These are phyloP conservation scores for Camponotus vicinus DNA, from an alignment of 1,140 invertebrate genomes.

Conservation along the genomic window DNA sequence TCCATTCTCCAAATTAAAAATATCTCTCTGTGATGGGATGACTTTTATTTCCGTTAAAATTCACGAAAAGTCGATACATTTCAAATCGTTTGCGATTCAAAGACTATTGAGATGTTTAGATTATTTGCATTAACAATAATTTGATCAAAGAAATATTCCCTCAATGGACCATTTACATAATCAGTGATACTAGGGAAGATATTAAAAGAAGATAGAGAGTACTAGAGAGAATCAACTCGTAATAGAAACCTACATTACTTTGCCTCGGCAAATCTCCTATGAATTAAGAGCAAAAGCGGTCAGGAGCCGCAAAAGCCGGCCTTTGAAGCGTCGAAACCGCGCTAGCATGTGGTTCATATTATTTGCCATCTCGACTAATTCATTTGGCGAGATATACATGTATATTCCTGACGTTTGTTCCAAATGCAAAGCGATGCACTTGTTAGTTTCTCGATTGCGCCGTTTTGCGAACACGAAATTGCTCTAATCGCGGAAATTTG, in stretches of 20 bases:
- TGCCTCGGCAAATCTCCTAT: slow-evolving; percentile 62
- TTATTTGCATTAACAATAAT: neutral
- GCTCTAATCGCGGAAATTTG: slow-evolving; percentile 23
- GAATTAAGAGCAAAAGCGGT: slow-evolving; percentile 66
- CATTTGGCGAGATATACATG: slow-evolving; percentile 31
- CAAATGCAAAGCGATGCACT: slow-evolving; percentile 5
- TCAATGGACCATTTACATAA: neutral
- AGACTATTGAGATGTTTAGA: neutral
- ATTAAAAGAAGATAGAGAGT: neutral
- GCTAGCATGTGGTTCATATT: slow-evolving; percentile 25
- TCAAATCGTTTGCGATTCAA: neutral
- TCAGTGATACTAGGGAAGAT: neutral
- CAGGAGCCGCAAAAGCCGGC: slow-evolving; percentile 43
- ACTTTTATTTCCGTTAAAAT: neutral
- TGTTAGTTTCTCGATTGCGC: neutral
- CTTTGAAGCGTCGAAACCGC: slow-evolving; percentile 42
- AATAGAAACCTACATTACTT: slow-evolving; percentile 47
- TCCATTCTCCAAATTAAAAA: neutral
- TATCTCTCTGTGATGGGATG: no score
- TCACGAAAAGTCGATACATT: neutral
- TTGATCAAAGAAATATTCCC: neutral
- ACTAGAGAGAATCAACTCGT: slow-evolving; percentile 28
- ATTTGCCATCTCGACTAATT: slow-evolving; percentile 52
- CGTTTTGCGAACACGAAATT: neutral
- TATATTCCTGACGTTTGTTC: neutral